A percentile compares a stretch with the other conserved stretches of the same genome.
Conservation (phyloP, 2,797 vertebrate species). For the Melanogrammus aeglefinus region DNA sequence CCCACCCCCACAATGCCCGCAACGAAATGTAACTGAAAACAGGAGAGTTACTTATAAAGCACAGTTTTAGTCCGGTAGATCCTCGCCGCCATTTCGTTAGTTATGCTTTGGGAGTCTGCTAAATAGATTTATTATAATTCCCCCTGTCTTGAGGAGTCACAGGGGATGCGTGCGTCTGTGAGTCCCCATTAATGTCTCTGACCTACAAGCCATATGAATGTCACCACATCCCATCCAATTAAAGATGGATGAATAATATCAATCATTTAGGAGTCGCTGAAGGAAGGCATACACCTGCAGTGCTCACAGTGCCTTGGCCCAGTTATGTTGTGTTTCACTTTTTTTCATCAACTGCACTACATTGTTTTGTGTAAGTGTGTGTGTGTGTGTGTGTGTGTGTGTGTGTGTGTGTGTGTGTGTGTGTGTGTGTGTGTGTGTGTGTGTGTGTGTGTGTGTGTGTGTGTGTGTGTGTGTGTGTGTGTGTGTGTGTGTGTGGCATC, state of each 20-base stretch:
- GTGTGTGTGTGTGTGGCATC: not conserved
- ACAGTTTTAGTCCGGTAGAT: not conserved
- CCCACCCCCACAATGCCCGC: too few relatives aligned
- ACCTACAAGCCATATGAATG: constrained; percentile 63
- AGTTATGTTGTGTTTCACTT: not conserved
- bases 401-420: not conserved
- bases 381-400: too few relatives aligned
- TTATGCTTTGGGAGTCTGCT: constrained; percentile 33
- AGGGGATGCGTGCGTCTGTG: constrained; percentile 49
- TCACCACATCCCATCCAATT: constrained; percentile 56
- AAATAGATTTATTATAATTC: constrained; percentile 61
- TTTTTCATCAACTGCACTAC: not conserved
- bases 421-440: not conserved
- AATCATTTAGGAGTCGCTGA: constrained; percentile 46
- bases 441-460: too few relatives aligned
- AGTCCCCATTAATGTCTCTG: constrained; percentile 62
- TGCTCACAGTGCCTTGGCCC: not conserved
- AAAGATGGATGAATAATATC: constrained; percentile 56
- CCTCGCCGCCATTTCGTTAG: constrained; percentile 25
- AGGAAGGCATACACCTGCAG: constrained; percentile 25
- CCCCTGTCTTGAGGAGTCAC: constrained; percentile 41
- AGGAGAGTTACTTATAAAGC: not conserved
- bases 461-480: too few relatives aligned
- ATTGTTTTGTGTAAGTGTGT: not conserved
- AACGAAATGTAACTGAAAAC: too few relatives aligned